Evolutionary conservation across 1,140 invertebrate species (phyloP).

Genomic region (Bombus pyrosoma): DNA sequence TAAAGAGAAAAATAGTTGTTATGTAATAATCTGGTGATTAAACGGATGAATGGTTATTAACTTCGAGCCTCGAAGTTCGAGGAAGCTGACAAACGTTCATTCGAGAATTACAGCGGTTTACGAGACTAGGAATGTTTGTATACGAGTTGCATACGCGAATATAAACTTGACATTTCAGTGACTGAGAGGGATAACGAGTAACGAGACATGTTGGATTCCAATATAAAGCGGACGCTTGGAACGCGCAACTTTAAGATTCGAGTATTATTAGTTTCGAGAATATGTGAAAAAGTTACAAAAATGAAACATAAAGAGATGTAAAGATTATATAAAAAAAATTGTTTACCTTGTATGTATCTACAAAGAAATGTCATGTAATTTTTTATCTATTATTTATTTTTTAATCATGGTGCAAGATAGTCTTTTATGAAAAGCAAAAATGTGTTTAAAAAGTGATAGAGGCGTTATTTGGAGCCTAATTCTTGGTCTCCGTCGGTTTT

Average conservation of each 20-base stretch:
- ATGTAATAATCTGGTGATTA: background rate
- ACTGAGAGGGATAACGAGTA: background rate
- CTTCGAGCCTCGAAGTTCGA: background rate
- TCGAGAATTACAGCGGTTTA: background rate
- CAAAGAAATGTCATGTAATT: too few relatives aligned
- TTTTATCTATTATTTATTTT: background rate
- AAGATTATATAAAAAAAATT: background rate
- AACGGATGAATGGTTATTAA: background rate
- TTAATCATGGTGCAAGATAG: background rate
- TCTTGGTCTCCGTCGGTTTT: background rate
- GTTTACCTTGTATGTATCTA: background rate
- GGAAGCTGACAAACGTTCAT: background rate
- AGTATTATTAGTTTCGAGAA: background rate
- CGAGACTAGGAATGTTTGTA: background rate
- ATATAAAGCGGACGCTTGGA: background rate
- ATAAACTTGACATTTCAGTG: slow-evolving; percentile 27
- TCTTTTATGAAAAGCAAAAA: background rate
- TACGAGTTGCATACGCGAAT: background rate
- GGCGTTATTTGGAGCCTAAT: background rate
- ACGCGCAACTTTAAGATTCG: background rate
- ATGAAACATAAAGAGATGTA: background rate
- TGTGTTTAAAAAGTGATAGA: background rate
- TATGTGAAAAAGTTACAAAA: background rate
- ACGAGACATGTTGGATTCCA: background rate
- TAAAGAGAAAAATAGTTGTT: background rate